Evolutionary conservation across 23 tunicate species (phyloP), one percentile per base, ranked within the genome.

Genomic region (Trididemnum nubilum): DNA sequence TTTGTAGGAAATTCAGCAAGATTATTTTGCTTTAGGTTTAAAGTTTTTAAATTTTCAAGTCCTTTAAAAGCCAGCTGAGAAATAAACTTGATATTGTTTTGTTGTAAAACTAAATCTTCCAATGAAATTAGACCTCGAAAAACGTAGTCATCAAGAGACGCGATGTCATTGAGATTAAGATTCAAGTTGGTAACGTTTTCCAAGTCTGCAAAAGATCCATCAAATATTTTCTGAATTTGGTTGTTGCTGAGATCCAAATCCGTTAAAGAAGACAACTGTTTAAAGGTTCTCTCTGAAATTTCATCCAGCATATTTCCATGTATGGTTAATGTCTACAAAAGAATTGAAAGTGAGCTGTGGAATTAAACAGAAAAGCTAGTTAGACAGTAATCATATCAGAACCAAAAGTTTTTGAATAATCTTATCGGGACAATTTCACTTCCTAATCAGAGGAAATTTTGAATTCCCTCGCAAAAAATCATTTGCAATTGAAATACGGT

Each of bases 51-150:
- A 15, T 32, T 27, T 7, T n/a, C 75, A 23, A 78, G 59, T 2
- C 67, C 67, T 19, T 64, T 30, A 71, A 86, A 86, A 40, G 90
- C 90, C 18, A 1, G 15, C 3, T 80, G 51, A 9, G 67, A 65
- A 70, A 86, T 86, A n/a, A 52, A 44, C 0, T 72, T 50, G 35
- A 86, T 86, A 18, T 66, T 79, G 37, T 86, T 86, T 34, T 57
- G 83, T 31, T 71, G 80, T 19, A 86, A 63, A 33, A 32, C 37
- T 15, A 86, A 38, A 71, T 58, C 63, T 30, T 44, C 39, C 64
- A 82, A 32, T 32, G 69, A 0, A n/a, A 23, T 23, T 37, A 63
- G 27, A 44, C 73, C 82, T 2, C 77, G 27, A 58, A 86, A 86
- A 18, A 63, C 80, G 36, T 79, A 21, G 36, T 70, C 52, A 0